phyloP scores from a whole-genome alignment of 1,140 invertebrate species.

The Drosophila elegans region DNA sequence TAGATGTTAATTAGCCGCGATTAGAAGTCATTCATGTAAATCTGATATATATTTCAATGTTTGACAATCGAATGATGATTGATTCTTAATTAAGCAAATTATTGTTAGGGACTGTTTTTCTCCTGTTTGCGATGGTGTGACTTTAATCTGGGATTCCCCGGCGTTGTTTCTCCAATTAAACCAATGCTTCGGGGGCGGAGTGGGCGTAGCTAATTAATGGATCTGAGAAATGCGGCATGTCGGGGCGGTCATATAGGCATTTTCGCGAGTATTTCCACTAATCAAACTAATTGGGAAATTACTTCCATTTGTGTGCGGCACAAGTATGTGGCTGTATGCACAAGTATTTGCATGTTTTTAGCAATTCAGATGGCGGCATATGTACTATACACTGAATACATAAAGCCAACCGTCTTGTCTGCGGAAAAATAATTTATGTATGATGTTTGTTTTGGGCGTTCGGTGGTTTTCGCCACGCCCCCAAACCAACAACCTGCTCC shows the following conservation, averaged over 20 bases:
- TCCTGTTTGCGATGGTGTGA: constrained; percentile 11
- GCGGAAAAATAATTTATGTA: constrained; percentile 58
- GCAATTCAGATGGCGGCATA: constrained; percentile 15
- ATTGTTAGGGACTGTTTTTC: constrained; percentile 25
- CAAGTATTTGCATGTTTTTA: constrained; percentile 42
- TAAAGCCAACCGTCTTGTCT: constrained; percentile 21
- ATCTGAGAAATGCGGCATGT: constrained; percentile 27
- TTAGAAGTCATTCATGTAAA: constrained; percentile 2
- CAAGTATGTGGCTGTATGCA: not conserved
- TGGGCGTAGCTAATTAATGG: constrained; percentile 40
- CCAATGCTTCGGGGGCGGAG: constrained; percentile 13
- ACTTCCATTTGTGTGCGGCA: constrained; percentile 17
- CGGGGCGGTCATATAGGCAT: constrained; percentile 33
- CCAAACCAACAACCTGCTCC: constrained; percentile 24
- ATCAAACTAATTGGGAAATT: constrained; percentile 60
- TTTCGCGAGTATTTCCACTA: constrained; percentile 38
- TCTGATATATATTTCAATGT: constrained; percentile 8
- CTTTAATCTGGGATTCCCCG: constrained; percentile 36
- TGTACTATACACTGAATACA: not conserved
- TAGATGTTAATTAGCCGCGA: constrained; percentile 38
- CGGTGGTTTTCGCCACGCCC: not conserved
- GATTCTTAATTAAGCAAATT: constrained; percentile 52
- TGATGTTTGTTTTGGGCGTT: constrained; percentile 51
- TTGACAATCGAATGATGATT: constrained; percentile 43
- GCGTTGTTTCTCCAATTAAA: constrained; percentile 48